Evolutionary conservation across 2,888 invertebrate species (phyloP).

Genomic region (Panzeria rudis): DNA sequence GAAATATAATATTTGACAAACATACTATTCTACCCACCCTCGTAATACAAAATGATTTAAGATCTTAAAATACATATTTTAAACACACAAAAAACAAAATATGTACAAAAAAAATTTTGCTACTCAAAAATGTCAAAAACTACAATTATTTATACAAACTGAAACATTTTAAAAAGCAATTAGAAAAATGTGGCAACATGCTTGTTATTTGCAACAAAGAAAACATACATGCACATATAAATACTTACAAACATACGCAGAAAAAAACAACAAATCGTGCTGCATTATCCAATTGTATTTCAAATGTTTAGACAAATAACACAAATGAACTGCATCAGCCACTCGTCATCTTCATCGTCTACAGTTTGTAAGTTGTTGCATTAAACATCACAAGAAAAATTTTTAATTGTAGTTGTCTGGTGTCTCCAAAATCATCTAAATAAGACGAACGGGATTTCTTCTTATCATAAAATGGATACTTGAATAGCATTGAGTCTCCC

Average conservation of each 20-base stretch:
- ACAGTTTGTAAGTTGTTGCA: slow-evolving; percentile 49
- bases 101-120: slow-evolving; percentile 52
- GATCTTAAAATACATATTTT: not conserved
- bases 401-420: slow-evolving; percentile 35
- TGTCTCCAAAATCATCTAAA: slow-evolving; percentile 51
- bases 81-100: slow-evolving; percentile 18
- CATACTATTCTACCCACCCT: not conserved
- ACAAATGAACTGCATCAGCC: slow-evolving; percentile 77
- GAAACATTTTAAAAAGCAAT: slow-evolving; percentile 82
- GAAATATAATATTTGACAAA: no score
- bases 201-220: slow-evolving; percentile 55
- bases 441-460: slow-evolving; percentile 46
- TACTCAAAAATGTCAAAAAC: slow-evolving; percentile 79
- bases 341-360: slow-evolving; percentile 54
- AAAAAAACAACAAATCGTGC: slow-evolving; percentile 10
- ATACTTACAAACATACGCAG: not conserved
- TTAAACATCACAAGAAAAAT: slow-evolving; percentile 33
- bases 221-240: slow-evolving; percentile 31
- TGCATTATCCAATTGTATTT: slow-evolving; percentile 57
- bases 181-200: slow-evolving; percentile 77
- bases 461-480: slow-evolving; percentile 50
- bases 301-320: slow-evolving; percentile 77
- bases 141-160: slow-evolving; percentile 80
- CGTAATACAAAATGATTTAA: not conserved
- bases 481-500: slow-evolving; percentile 20